Percentiles rank a stretch among this genome's conserved stretches.
Conservation (phyloP, 2,888 invertebrate genomes). For the Augochlorella aurata region DNA sequence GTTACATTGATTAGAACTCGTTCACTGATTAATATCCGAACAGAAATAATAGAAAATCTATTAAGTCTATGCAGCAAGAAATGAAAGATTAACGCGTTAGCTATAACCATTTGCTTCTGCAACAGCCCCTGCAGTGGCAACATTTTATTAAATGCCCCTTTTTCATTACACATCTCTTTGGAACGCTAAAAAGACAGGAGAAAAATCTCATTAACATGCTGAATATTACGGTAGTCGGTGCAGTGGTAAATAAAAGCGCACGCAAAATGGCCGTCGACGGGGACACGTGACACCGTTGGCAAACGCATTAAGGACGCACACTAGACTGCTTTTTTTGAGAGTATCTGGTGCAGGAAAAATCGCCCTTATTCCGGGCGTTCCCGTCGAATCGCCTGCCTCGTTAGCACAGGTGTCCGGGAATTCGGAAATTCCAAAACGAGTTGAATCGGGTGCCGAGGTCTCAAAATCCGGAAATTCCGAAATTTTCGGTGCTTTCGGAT, state of each 20-base stretch:
- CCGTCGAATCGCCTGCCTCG: background rate
- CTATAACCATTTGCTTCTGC: background rate
- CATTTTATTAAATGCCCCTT: background rate
- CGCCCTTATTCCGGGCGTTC: background rate
- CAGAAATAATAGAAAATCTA: background rate
- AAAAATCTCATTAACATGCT: conserved; percentile 4
- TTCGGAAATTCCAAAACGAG: too few relatives aligned
- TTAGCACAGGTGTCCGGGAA: background rate
- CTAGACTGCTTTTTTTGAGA: background rate
- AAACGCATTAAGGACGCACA: background rate
- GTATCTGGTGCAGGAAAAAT: background rate
- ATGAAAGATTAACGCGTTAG: background rate
- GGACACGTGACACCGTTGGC: background rate
- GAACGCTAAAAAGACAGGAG: background rate
- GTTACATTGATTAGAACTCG: too few relatives aligned
- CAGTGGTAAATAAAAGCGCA: conserved; percentile 1
- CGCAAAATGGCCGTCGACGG: background rate
- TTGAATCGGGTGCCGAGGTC: too few relatives aligned
- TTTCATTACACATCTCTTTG: background rate
- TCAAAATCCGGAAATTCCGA: too few relatives aligned
- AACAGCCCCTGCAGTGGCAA: background rate
- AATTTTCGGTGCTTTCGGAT: too few relatives aligned
- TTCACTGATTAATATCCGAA: background rate
- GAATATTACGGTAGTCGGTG: background rate
- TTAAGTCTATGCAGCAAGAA: background rate